Conservation (phyloP, 2,797 vertebrate species). For the Coregonus ussuriensis region DNA sequence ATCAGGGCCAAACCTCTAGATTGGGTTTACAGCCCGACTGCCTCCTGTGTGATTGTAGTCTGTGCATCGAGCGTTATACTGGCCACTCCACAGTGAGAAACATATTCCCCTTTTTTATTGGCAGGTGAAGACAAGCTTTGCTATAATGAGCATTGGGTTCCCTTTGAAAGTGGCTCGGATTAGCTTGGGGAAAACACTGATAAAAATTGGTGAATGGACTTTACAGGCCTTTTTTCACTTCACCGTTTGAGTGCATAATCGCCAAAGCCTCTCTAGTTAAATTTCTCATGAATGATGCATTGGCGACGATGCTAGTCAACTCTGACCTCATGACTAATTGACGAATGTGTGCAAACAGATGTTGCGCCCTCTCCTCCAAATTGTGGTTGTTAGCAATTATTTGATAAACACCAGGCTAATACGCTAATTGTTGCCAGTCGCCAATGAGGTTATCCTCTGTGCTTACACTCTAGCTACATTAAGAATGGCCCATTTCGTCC, state of each 20-base stretch:
- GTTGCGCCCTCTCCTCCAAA: slow-evolving; percentile 60
- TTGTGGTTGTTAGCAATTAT: slow-evolving; percentile 74
- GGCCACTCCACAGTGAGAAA: slow-evolving; percentile 55
- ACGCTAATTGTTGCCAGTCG: slow-evolving; percentile 76
- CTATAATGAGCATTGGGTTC: slow-evolving; percentile 69
- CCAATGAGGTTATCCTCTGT: slow-evolving; percentile 61
- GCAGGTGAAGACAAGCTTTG: slow-evolving; percentile 55
- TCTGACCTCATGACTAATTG: slow-evolving; percentile 73
- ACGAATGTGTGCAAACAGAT: slow-evolving; percentile 74
- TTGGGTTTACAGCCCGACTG: slow-evolving; percentile 36
- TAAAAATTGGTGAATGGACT: slow-evolving; percentile 58
- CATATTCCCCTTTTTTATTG: slow-evolving; percentile 64
- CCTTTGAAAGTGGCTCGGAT: slow-evolving; percentile 64
- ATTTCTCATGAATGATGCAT: slow-evolving; percentile 75
- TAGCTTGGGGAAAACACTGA: slow-evolving; percentile 47
- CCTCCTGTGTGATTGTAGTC: slow-evolving; percentile 40
- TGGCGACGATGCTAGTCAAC: slow-evolving; percentile 64
- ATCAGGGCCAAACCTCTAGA: slow-evolving; percentile 17
- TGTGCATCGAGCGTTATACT: slow-evolving; percentile 64
- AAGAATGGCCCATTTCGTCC: slow-evolving; percentile 64
- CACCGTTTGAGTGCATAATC: slow-evolving; percentile 53
- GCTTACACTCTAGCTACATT: slow-evolving; percentile 72
- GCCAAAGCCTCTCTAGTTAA: slow-evolving; percentile 58
- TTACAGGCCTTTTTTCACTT: slow-evolving; percentile 48
- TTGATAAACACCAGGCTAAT: slow-evolving; percentile 80